Base-by-base conservation (phyloP, 2,888 invertebrate species). In the Onthophagus sagittarius region DNA sequence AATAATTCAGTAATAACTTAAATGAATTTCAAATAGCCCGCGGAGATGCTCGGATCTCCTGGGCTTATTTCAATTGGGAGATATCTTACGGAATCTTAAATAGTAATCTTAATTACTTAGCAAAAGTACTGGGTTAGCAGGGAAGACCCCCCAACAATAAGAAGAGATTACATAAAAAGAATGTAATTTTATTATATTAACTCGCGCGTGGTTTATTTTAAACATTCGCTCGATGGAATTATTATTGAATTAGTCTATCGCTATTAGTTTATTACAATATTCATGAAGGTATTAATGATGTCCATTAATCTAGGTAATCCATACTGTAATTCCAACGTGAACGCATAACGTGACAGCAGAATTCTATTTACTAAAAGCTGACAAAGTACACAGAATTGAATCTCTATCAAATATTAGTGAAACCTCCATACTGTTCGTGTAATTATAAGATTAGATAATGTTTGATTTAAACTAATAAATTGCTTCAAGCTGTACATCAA, bases 71-170 rank as follows among this genome's bases (percentile, higher is more conserved):
- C 39, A 53, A 53, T 23, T 7, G 67, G 23, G 67, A 23, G 32
- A 67, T 67, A 31, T 73, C 75, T 67, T 53, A 73, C 73, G 75
- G 70, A 73, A 73, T 73, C 73, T 63, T 53, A 63, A 70, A 70
- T 70, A 73, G 70, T 70, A 73, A 73, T 70, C 73, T 73, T 73
- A 73, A 73, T 73, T 73, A 73, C 63, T 70, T 73, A 70, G 63
- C 73, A 64, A 7, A 53, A 53, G 39, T 53, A 53, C 39, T 53
- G 39, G 2, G 39, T 53, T 53, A 53, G 23, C 23, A 23, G 23
- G 9, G 39, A 53, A 53, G 39, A 53, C 2, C 2, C 7, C 39
- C 39, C 23, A 23, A 23, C 23, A 23, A 23, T 23, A 23, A 23
- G 23, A 23, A 23, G 23, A 23, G 23, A 23, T 23, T 23, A 23